Evolutionary conservation across 2,797 vertebrate species (phyloP).

Genomic region (Balearica regulorum): DNA sequence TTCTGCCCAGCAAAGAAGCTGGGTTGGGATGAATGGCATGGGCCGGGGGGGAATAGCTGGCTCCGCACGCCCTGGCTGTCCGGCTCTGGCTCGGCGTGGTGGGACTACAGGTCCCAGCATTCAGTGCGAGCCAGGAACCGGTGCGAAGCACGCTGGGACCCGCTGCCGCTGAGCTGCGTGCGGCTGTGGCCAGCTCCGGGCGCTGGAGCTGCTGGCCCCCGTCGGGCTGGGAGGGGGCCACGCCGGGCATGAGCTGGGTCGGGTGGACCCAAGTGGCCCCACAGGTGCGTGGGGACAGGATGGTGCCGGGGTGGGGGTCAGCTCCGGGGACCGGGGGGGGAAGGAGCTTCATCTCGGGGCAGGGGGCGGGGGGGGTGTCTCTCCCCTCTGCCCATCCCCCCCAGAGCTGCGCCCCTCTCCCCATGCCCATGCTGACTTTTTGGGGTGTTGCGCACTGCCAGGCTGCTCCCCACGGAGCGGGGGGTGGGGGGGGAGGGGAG

Average conservation of each 20-base stretch:
- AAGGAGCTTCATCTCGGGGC: neutral
- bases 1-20: neutral
- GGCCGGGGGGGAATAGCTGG: neutral
- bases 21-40: neutral
- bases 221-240: neutral
- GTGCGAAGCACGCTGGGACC: neutral
- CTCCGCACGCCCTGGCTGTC: neutral
- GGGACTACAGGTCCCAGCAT: conserved; percentile 44
- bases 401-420: neutral
- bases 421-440: neutral
- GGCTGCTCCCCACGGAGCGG: neutral
- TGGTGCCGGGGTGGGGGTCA: rapidly evolving
- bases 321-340: rapidly evolving
- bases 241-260: conserved; percentile 30
- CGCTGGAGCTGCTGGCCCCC: neutral
- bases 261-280: conserved; percentile 20
- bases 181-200: neutral
- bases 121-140: neutral
- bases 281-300: neutral
- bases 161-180: neutral
- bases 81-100: rapidly evolving
- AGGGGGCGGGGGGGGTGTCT: no score
- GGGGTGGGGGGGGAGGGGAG: neutral
- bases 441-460: neutral
- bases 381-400: no score